These are phyloP conservation scores for Calyptommatus sinebrachiatus DNA, from an alignment of 2,113 vertebrate genomes.

Conservation along the genomic window DNA sequence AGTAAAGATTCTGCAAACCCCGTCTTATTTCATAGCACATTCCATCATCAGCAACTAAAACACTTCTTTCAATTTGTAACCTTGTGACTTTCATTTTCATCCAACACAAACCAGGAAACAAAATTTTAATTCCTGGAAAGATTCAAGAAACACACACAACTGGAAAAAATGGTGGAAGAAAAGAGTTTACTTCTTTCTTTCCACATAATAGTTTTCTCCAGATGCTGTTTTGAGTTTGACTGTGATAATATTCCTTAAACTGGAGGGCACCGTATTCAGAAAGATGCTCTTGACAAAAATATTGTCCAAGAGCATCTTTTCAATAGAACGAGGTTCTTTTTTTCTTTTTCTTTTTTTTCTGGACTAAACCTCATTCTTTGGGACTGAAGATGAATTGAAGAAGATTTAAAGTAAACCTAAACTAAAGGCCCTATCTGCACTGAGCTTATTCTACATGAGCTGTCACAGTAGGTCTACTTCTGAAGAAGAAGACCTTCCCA, in stretches of 20 bases:
- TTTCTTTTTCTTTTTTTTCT: too few relatives aligned
- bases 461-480: background rate
- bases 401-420: too few relatives aligned
- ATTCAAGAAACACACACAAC: conserved; percentile 23
- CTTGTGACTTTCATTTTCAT: background rate
- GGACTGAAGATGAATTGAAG: too few relatives aligned
- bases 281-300: too few relatives aligned
- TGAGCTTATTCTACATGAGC: background rate
- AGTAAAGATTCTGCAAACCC: background rate
- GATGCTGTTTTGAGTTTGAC: too few relatives aligned
- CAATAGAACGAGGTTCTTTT: too few relatives aligned
- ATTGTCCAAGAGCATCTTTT: too few relatives aligned
- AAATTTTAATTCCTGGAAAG: conserved; percentile 16
- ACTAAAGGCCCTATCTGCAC: background rate
- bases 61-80: background rate
- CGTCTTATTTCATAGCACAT: background rate
- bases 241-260: too few relatives aligned
- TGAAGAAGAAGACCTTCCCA: too few relatives aligned
- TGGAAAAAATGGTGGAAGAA: background rate
- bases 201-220: too few relatives aligned
- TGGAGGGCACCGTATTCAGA: too few relatives aligned
- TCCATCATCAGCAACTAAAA: background rate
- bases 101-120: background rate
- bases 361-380: too few relatives aligned
- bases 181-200: background rate